Conservation (phyloP, 1,140 invertebrate species). For the Bombus sibiricus region DNA sequence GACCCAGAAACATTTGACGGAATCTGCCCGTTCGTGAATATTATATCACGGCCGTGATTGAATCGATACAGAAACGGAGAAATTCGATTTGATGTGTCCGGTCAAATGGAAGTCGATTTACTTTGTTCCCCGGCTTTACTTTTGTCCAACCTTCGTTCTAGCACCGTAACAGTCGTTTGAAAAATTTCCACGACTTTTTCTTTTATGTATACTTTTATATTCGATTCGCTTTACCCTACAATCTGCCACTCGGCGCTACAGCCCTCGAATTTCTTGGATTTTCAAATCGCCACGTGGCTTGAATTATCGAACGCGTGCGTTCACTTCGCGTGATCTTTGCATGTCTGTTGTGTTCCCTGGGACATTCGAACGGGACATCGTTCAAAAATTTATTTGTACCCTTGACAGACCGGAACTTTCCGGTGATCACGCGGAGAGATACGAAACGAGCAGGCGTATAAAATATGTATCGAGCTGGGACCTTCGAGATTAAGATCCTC, state of each 20-base stretch:
- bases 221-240: neutral
- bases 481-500: slow-evolving; percentile 1
- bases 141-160: neutral
- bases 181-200: neutral
- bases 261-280: neutral
- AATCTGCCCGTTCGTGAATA: slow-evolving; percentile 48
- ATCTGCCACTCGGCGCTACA: neutral
- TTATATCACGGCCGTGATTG: slow-evolving; percentile 53
- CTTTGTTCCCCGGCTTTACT: neutral
- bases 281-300: neutral
- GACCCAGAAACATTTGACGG: neutral
- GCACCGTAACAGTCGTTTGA: neutral
- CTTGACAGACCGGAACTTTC: neutral
- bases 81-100: slow-evolving; percentile 2
- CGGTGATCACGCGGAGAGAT: neutral
- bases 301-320: slow-evolving; percentile 11
- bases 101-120: neutral
- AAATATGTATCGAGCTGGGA: slow-evolving; percentile 4
- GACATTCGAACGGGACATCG: neutral
- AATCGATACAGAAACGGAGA: slow-evolving; percentile 31
- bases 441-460: slow-evolving; percentile 1
- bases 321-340: too few species aligned
- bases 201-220: neutral
- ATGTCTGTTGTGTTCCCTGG: too few species aligned
- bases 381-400: neutral